These are phyloP conservation scores for Rugalucina vietnamica DNA, from an alignment of 2,888 invertebrate genomes.

Conservation along the genomic window DNA sequence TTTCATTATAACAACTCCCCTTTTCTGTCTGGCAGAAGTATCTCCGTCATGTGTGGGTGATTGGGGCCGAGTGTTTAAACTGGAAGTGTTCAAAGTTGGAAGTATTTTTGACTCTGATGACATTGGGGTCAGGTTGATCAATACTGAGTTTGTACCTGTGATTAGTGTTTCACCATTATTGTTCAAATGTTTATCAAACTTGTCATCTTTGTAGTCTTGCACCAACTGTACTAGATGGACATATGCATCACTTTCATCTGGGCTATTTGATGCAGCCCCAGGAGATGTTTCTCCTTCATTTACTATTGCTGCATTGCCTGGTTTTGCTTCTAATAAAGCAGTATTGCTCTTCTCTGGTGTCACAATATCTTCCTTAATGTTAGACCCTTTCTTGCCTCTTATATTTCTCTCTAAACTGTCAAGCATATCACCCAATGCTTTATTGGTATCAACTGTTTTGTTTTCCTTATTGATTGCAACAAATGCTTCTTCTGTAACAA, in stretches of 20 bases:
- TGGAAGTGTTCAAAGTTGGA: neutral
- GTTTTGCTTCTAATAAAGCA: neutral
- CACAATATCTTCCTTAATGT: neutral
- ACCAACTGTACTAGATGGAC: constrained; percentile 46
- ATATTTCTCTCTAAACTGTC: neutral
- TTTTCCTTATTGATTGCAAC: neutral
- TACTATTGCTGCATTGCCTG: neutral
- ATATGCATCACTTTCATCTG: constrained; percentile 52
- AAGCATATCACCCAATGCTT: neutral
- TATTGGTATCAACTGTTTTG: neutral
- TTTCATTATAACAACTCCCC: constrained; percentile 45
- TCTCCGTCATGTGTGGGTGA: neutral
- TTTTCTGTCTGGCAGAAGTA: neutral
- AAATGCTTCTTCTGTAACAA: neutral
- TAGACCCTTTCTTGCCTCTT: neutral
- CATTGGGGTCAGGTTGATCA: neutral
- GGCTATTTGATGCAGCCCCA: neutral
- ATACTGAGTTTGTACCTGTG: neutral
- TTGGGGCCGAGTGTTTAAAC: neutral
- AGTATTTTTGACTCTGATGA: neutral
- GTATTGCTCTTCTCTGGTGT: neutral
- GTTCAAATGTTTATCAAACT: neutral
- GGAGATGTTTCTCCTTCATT: neutral
- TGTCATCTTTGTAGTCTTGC: constrained; percentile 21
- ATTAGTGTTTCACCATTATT: neutral